Evolutionary conservation across 2,888 invertebrate species (phyloP).

Genomic region (Hesperia comma): DNA sequence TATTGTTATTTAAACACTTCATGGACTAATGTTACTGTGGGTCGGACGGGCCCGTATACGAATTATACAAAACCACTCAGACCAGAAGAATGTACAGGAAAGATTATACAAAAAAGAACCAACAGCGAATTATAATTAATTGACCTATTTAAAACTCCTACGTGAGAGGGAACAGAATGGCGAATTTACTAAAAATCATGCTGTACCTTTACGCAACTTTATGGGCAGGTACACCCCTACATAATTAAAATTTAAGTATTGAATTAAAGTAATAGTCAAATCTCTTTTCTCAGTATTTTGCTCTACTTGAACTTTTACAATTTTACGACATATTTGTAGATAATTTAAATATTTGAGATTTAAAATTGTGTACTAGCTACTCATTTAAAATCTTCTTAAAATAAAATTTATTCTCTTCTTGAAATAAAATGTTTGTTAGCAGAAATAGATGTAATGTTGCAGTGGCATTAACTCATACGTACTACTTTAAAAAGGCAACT

Average conservation of each 20-base stretch:
- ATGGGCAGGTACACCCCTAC: conserved; percentile 13
- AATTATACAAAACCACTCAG: not conserved
- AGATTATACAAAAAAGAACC: conserved; percentile 10
- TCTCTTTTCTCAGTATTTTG: conserved; percentile 25
- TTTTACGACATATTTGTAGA: conserved; percentile 14
- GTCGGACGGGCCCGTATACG: not conserved
- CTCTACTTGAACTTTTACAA: conserved; percentile 18
- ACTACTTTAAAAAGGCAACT: not conserved
- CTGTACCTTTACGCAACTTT: conserved; percentile 17
- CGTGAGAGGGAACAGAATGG: conserved; percentile 45
- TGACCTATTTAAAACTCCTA: conserved; percentile 18
- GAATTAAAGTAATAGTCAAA: conserved; percentile 15
- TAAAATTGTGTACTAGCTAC: not conserved
- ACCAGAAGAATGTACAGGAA: conserved; percentile 9
- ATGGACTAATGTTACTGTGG: not conserved
- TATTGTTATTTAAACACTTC: not conserved
- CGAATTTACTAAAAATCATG: conserved; percentile 48
- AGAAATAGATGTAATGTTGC: not conserved
- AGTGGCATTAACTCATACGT: not conserved
- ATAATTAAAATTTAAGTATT: conserved; percentile 17
- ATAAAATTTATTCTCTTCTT: not conserved
- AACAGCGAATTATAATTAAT: conserved; percentile 9
- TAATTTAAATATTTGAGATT: conserved; percentile 17
- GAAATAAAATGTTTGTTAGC: not conserved
- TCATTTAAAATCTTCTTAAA: not conserved